Evolutionary conservation across 2,797 vertebrate genomes (phyloP), one percentile per base, ranked within the genome.

Genomic region (Echiichthys vipera): DNA sequence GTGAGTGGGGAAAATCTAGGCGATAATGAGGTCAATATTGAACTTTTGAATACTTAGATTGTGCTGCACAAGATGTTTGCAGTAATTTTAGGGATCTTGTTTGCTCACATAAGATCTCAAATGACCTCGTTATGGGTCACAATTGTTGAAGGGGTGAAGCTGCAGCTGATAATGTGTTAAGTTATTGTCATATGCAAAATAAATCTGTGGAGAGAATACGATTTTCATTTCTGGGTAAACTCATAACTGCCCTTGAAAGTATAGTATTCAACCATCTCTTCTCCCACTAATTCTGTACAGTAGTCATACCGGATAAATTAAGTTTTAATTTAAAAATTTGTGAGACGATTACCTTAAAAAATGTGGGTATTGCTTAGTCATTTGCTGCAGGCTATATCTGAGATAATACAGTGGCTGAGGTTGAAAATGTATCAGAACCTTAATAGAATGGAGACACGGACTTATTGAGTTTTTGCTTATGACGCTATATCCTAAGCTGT

Each of bases 11-110:
- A 10, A 68, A 77, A 62, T 49, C 53, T 56, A 0, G 22, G 8
- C 43, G 71, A 85, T 89, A 88, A 91, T 89, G 69, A 88, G 76
- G 75, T 84, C 88, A 92, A 91, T 91, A 91, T 91, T 91, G 67
- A 74, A 84, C 74, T 82, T 82, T 67, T 65, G 65, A 90, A 76
- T 67, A 69, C 75, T 76, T 76, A 34, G 59, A 85, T 73, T 87
- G 65, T 73, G 57, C 83, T 68, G 81, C 77, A 67, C 59, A 62
- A 67, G 78, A 81, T 90, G 80, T 89, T 88, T 90, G 88, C 78
- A 82, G 64, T 82, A 49, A 85, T 89, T 89, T 83, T 68, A 72
- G 49, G 58, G 56, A 58, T 80, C 81, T 74, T 87, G 79, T 92
- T 91, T 91, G 83, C 88, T 66, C 75, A 66, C 70, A 75, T 76